Conservation (phyloP, 2,113 vertebrate genomes). For the Burhinus bistriatus region DNA sequence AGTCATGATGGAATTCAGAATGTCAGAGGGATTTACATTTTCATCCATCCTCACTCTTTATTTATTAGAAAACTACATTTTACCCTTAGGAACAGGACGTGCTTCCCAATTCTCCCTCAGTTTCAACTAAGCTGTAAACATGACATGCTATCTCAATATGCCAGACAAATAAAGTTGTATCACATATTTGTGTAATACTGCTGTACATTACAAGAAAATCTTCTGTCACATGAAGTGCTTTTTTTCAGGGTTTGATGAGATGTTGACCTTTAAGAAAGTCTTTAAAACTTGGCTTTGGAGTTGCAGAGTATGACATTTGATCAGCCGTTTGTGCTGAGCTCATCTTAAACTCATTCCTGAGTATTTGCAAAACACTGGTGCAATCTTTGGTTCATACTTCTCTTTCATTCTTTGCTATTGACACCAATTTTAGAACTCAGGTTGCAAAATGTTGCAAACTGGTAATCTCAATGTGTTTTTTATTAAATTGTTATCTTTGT, state of each 20-base stretch:
- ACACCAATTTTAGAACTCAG: not conserved
- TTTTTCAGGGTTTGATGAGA: not conserved
- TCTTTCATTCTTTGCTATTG: not conserved
- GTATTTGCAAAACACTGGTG: not conserved
- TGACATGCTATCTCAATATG: not conserved
- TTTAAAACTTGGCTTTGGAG: not conserved
- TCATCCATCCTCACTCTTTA: not conserved
- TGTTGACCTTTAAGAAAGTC: not conserved
- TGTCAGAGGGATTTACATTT: not conserved
- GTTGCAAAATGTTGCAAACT: not conserved
- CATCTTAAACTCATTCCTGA: not conserved
- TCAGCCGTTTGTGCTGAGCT: not conserved
- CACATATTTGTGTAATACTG: not conserved
- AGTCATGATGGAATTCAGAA: not conserved
- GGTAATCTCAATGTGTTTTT: not conserved
- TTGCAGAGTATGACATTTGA: not conserved
- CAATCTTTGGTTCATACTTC: not conserved
- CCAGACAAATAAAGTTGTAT: not conserved
- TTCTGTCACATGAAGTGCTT: not conserved
- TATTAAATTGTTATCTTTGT: not conserved
- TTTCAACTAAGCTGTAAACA: not conserved
- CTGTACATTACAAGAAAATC: not conserved
- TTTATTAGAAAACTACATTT: not conserved
- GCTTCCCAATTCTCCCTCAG: not conserved
- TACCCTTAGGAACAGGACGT: not conserved